Evolutionary conservation across 1,140 invertebrate species (phyloP).

Genomic region (Orchesella cincta): DNA sequence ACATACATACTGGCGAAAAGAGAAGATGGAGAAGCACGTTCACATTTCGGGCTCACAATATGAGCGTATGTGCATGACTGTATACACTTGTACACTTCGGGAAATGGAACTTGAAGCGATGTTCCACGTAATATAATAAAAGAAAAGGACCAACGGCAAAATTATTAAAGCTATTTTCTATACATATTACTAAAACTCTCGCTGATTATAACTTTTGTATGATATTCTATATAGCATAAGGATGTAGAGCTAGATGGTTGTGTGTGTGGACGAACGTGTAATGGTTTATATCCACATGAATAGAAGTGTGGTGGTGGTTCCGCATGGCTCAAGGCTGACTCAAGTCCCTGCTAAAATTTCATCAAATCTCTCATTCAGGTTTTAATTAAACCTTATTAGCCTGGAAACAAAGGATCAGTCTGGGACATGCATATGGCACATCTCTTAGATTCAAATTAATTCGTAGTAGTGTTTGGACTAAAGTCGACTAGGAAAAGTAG

Average conservation of each 20-base stretch:
- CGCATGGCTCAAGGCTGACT: conserved; percentile 22
- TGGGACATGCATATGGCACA: conserved; percentile 23
- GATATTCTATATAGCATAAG: neutral
- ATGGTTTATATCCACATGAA: neutral
- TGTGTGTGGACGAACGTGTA: neutral
- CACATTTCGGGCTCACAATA: neutral
- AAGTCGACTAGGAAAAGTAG: neutral
- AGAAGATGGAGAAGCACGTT: neutral
- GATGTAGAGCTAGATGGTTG: neutral
- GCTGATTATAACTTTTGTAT: neutral
- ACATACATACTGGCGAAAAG: neutral
- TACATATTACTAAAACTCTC: neutral
- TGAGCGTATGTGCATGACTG: too few relatives aligned
- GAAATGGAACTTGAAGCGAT: conserved; percentile 9
- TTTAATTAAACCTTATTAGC: conserved; percentile 30
- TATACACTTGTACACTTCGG: neutral
- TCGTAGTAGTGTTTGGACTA: neutral
- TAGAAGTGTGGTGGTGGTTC: conserved; percentile 1
- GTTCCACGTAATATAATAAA: conserved; percentile 10
- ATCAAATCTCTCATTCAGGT: conserved; percentile 29
- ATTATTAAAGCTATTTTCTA: conserved; percentile 7
- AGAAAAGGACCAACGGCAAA: conserved; percentile 2
- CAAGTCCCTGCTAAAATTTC: conserved; percentile 26
- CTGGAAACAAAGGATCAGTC: conserved; percentile 23
- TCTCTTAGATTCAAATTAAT: conserved; percentile 27